Evolutionary conservation across 2,797 vertebrate genomes (phyloP).

Genomic region (Knipowitschia caucasica): DNA sequence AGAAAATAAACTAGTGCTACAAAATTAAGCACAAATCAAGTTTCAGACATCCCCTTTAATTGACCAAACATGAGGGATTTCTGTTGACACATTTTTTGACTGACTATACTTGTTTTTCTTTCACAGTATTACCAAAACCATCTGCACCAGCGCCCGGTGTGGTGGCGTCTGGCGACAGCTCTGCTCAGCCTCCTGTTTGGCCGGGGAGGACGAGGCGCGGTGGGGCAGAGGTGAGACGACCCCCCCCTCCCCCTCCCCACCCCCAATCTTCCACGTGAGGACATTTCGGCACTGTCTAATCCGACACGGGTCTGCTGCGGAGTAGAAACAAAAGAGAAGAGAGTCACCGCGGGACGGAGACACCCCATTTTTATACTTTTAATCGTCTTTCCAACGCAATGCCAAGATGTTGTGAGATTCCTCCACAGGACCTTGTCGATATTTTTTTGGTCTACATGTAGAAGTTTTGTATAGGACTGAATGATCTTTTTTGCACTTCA

Average conservation of each 20-base stretch:
- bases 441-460: slow-evolving; percentile 68
- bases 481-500: slow-evolving; percentile 76
- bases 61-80: neutral
- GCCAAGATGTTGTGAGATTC: slow-evolving; percentile 76
- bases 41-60: no score
- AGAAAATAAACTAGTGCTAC: no score
- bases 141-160: slow-evolving; percentile 76
- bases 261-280: slow-evolving; percentile 19
- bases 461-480: slow-evolving; percentile 78
- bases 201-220: slow-evolving; percentile 55
- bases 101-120: slow-evolving; percentile 22
- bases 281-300: slow-evolving; percentile 74
- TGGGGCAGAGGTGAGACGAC: slow-evolving; percentile 71
- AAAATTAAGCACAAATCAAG: no score
- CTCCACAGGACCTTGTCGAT: slow-evolving; percentile 71
- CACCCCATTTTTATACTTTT: slow-evolving; percentile 67
- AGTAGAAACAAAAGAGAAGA: slow-evolving; percentile 24
- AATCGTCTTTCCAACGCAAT: slow-evolving; percentile 71
- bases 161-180: slow-evolving; percentile 72
- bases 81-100: neutral
- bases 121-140: slow-evolving; percentile 81
- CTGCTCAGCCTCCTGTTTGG: slow-evolving; percentile 73
- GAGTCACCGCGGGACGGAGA: slow-evolving; percentile 80
- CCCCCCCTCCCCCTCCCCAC: slow-evolving; percentile 1
- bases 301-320: slow-evolving; percentile 72